Base-by-base conservation (phyloP, 2,797 vertebrate species). In the Chaunax sp. region DNA sequence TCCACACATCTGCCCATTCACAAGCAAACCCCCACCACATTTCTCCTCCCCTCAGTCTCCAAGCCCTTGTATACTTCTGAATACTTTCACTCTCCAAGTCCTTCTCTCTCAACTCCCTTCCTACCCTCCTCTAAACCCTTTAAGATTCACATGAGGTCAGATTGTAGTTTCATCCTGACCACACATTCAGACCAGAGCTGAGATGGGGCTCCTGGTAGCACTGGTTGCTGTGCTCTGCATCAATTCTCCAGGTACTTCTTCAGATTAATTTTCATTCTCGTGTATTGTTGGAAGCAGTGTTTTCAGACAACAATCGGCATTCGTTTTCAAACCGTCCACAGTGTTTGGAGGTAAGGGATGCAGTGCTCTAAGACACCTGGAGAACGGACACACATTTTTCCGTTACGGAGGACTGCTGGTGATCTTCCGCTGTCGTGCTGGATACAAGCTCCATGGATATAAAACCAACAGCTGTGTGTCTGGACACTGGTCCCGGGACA, bases 351-450 rank as follows among this genome's bases (percentile, higher is more conserved):
- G 37, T 22, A 50, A 71, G 23, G 35, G 23, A 19, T 94, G 94
- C 70, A 61, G 64, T 10, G 64, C 64, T 26, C 78, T 93, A 7
- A 86, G 52, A 43, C 85, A 93, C 44, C 62, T 94, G 66, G 86
- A 90, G 50, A 93, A 94, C 2, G 93, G 93, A 1, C 86, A 82
- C 47, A 92, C 84, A 0, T 94, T 93, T 76, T 93, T 93, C 46
- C 91, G 90, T 19, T 94, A 93, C 14, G 66, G 89, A 8, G 94
- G 92, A 37, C 83, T 94, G 59, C 84, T 90, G 43, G 89, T 91
- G 33, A 87, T 89, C 18, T 94, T 92, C 74, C 79, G 64, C 52
- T 94, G 93, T 70, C 87, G 75, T 63, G 83, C 80, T 47, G 92
- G 92, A 2, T 94, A 88, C 81, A 90, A 80, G 63, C 81, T 93